Percentiles rank a stretch among this genome's conserved stretches.
These are phyloP conservation scores for Premnoplex brunnescens DNA, from an alignment of 2,797 vertebrate genomes.

Conservation along the genomic window DNA sequence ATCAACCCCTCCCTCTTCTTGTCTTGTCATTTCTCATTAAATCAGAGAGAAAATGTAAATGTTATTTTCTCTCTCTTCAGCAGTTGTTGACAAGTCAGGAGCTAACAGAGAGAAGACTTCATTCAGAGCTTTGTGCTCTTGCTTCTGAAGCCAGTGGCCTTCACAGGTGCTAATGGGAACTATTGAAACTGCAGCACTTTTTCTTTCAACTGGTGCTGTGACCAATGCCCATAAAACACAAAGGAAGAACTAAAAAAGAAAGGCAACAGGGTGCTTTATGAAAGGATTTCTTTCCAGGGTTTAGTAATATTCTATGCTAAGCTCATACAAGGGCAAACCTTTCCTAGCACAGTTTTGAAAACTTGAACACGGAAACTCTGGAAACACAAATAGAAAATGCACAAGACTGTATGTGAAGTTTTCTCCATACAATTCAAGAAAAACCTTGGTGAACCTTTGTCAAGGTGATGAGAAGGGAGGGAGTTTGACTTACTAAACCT, in stretches of 20 bases:
- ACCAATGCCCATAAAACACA: not conserved
- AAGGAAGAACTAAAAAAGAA: not conserved
- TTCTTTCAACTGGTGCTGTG: not conserved
- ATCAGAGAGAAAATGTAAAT: slow-evolving; percentile 61
- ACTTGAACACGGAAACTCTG: not conserved
- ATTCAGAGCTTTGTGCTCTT: slow-evolving; percentile 46
- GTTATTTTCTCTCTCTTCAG: slow-evolving; percentile 28
- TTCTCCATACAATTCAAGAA: not conserved
- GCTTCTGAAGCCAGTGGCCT: not conserved
- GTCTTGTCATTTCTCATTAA: slow-evolving; percentile 23
- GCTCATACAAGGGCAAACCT: not conserved
- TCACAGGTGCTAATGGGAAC: slow-evolving; percentile 21
- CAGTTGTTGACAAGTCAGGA: slow-evolving; percentile 4
- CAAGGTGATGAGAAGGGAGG: not conserved
- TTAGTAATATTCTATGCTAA: not conserved
- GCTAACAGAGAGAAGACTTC: slow-evolving; percentile 48
- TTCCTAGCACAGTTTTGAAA: not conserved
- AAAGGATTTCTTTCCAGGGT: not conserved
- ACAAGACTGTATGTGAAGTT: not conserved
- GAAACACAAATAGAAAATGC: not conserved
- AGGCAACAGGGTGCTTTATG: not conserved
- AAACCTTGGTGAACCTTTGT: not conserved
- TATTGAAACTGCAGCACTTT: not conserved
- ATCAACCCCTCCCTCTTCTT: not conserved
- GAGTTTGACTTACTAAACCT: not conserved